Evolutionary conservation across 2,888 invertebrate genomes (phyloP), one percentile per base, ranked within the genome.

Genomic region (Drosophila mimica): DNA sequence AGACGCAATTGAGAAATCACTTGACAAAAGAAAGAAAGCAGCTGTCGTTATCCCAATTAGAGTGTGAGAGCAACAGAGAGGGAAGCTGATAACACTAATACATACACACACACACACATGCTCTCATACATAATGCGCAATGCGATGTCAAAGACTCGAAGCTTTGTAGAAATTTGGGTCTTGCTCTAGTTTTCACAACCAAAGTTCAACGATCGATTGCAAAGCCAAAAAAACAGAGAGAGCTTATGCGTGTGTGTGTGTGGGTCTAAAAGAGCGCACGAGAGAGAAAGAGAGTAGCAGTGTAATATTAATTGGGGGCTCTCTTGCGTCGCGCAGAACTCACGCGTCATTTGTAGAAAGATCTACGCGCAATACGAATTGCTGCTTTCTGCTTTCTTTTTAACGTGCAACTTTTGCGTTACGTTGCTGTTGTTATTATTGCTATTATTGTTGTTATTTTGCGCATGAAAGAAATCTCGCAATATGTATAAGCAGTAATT

Each of bases 131-230:
- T 28, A 30, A 66, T 65, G 64, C 20, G 38, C 59, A 66, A 66
- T 43, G 15, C 54, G 57, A 56, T 66, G 58, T 54, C 68, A 74
- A 67, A 79, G 62, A 69, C 65, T 68, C 75, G 61, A 80, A 81
- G 76, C 74, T 76, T 73, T 82, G 58, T 76, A 88, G 85, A 90
- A 91, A 91, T 91, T 86, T 89, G 85, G 91, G 91, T 91, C 91
- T 91, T 89, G 91, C 90, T 91, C 91, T 88, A 91, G 89, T 91
- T 91, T 91, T 91, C 86, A 83, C 86, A 88, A 86, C 78, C 82
- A 87, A 85, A 90, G 91, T 91, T 91, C 91, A 91, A 88, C 89
- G 91, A 91, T 88, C 90, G 89, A 89, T 87, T 82, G 87, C 84
- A 89, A 75, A 88, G 76, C 79, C 76, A 64, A 88, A 82, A 81